Evolutionary conservation across 2,113 vertebrate species (phyloP).

Genomic region (Salvelinus alpinus): DNA sequence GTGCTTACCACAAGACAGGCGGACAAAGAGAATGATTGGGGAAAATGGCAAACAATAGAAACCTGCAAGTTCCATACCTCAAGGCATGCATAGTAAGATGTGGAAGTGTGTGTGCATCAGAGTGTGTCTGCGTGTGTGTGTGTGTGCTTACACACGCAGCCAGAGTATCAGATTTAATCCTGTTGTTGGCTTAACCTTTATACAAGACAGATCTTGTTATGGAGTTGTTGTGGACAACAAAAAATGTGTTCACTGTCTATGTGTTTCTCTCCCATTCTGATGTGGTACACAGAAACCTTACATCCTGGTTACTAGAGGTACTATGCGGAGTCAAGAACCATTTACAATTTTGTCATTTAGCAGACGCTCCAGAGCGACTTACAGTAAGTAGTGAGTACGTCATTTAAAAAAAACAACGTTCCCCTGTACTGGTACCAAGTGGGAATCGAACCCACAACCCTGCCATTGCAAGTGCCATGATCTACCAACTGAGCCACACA

Average conservation of each 20-base stretch:
- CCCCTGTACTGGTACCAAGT: no score
- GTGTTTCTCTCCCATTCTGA: not conserved
- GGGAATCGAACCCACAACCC: no score
- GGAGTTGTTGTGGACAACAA: constrained; percentile 47
- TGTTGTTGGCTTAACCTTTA: constrained; percentile 36
- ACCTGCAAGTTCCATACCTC: constrained; percentile 6
- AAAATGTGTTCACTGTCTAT: constrained; percentile 10
- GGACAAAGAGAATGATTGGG: constrained; percentile 42
- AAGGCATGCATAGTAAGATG: not conserved
- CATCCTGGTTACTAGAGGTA: not conserved
- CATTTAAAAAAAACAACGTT: no score
- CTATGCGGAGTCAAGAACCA: not conserved
- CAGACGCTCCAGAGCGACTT: no score
- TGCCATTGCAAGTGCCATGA: no score
- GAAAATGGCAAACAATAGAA: not conserved
- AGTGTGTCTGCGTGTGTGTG: no score
- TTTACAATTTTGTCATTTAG: no score
- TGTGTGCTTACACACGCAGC: not conserved
- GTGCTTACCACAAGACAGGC: constrained; percentile 24
- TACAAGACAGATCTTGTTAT: constrained; percentile 60
- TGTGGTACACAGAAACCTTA: not conserved
- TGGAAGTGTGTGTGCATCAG: not conserved
- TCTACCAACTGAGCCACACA: no score
- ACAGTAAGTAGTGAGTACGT: no score
- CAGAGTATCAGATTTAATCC: not conserved